These are phyloP conservation scores for Stenotaenia linearis DNA, from an alignment of 2,888 invertebrate genomes.

Conservation along the genomic window DNA sequence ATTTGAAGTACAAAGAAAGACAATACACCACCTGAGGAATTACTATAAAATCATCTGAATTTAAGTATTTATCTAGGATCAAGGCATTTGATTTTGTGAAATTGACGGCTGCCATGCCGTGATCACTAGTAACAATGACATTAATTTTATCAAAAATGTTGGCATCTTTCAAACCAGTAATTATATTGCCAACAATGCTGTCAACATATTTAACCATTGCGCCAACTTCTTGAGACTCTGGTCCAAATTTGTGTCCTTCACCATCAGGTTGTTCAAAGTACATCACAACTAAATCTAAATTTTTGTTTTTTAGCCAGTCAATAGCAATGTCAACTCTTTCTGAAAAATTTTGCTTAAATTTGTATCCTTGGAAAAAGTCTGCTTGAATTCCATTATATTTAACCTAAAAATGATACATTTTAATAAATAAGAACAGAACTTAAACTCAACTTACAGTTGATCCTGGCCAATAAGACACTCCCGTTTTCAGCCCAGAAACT, in stretches of 20 bases:
- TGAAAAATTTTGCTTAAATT: slow-evolving; percentile 38
- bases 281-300: slow-evolving; percentile 60
- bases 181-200: slow-evolving; percentile 29
- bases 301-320: slow-evolving; percentile 56
- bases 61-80: not conserved
- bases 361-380: not conserved
- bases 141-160: slow-evolving; percentile 32
- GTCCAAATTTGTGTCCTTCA: slow-evolving; percentile 53
- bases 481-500: not conserved
- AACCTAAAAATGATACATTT: too few relatives aligned
- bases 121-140: slow-evolving; percentile 33
- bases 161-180: slow-evolving; percentile 3
- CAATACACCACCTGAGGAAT: not conserved
- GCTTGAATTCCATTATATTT: not conserved
- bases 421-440: not conserved
- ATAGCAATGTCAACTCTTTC: slow-evolving; percentile 54
- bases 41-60: not conserved
- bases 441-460: not conserved
- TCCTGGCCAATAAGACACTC: not conserved
- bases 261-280: slow-evolving; percentile 68
- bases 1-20: too few relatives aligned
- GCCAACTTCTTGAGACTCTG: slow-evolving; percentile 32
- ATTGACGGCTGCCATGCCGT: slow-evolving; percentile 31
- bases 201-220: slow-evolving; percentile 24
- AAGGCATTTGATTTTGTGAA: not conserved